Percentiles rank a stretch among this genome's conserved stretches.
phyloP scores from a whole-genome alignment of 2,113 vertebrate genomes.

The Poicephalus meyeri region DNA sequence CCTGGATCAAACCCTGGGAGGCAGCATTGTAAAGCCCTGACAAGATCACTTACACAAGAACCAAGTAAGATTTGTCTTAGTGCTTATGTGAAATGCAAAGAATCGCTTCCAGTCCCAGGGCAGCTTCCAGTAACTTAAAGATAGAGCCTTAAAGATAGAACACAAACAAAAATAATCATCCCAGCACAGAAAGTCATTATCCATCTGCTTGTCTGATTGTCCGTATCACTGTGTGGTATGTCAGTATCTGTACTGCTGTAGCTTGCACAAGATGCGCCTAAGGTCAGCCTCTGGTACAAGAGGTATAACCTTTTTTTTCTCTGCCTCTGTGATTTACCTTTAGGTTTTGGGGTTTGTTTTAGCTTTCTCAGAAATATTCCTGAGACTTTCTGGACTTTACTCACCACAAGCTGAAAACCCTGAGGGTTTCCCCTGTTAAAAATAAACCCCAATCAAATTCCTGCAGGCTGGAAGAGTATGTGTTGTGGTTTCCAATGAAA shows the following conservation, averaged over 20 bases:
- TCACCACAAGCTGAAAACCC: neutral
- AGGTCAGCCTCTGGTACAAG: no score
- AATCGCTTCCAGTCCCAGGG: neutral
- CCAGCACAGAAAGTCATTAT: rapidly evolving
- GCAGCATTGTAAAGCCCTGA: neutral
- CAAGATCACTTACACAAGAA: neutral
- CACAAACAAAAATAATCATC: neutral
- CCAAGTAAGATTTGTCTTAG: neutral
- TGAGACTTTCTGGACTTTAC: neutral
- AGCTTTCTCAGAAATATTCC: neutral
- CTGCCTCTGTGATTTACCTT: neutral
- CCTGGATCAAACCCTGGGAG: neutral
- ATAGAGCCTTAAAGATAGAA: neutral
- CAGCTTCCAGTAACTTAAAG: neutral
- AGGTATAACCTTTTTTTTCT: neutral
- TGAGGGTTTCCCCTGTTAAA: neutral
- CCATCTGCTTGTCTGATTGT: neutral
- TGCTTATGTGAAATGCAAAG: neutral
- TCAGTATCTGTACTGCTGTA: rapidly evolving
- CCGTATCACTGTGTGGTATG: neutral
- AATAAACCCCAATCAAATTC: neutral
- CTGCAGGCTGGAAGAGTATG: neutral
- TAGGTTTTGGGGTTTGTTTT: neutral
- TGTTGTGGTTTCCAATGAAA: neutral
- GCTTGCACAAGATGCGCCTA: neutral